Percentiles rank a stretch among this genome's conserved stretches.
phyloP scores from a whole-genome alignment of 2,797 vertebrate species.

The Gymnopithys bicolor region DNA sequence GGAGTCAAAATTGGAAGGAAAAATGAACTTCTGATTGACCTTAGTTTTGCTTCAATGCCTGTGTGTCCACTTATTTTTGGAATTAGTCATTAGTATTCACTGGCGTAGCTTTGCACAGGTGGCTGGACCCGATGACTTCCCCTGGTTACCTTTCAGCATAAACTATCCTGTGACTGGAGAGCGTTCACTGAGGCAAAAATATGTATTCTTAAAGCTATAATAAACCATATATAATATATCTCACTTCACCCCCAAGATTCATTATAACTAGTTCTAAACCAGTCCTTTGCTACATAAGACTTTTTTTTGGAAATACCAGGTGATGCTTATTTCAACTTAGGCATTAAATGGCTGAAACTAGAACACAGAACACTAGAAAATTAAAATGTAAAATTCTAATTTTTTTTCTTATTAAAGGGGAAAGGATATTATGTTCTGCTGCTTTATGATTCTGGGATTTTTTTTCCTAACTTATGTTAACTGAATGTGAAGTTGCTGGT shows the following conservation, averaged over 20 bases:
- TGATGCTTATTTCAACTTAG: neutral
- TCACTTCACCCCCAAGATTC: neutral
- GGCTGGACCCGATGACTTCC: neutral
- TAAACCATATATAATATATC: neutral
- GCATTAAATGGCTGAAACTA: neutral
- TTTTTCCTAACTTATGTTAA: neutral
- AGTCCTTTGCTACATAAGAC: neutral
- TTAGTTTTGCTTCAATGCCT: neutral
- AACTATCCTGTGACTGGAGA: neutral
- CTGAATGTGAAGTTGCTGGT: neutral
- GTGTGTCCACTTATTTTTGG: neutral
- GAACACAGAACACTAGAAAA: neutral
- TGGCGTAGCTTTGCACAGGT: neutral
- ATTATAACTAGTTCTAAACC: neutral
- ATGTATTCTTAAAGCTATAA: neutral
- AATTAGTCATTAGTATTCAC: neutral
- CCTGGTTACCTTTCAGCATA: neutral
- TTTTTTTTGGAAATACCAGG: neutral
- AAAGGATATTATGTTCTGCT: neutral
- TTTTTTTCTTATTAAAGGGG: neutral
- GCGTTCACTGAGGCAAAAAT: neutral
- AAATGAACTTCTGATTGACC: neutral
- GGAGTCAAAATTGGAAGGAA: neutral
- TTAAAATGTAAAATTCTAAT: neutral
- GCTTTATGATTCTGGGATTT: neutral